Evolutionary conservation across 1,140 invertebrate species (phyloP), one percentile per base, ranked within the genome.

Genomic region (Diachasmimorpha longicaudata): DNA sequence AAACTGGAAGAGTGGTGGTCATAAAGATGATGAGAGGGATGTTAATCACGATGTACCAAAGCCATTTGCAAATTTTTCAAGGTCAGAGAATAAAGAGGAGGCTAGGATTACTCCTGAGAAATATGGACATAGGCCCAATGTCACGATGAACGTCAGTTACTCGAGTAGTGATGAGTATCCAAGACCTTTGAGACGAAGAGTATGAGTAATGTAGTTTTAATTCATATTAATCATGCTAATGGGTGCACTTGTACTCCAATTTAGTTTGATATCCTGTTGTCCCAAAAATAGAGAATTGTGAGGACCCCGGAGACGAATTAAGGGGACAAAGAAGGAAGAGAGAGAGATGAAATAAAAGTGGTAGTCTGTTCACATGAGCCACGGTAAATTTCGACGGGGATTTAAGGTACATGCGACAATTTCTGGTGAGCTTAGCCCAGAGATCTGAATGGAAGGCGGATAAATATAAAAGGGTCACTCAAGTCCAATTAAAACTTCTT

Each of bases 101-200:
- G 14, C 48, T 16, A 4, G 1, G 9, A 42, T 21, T 37, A 69
- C 8, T 23, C 6, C 19, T 48, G 46, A 21, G 6, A 1, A 71
- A 25, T n/a, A 37, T 66, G 36, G 37, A 0, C 63, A 19, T 25
- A 13, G 14, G 9, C 25, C 46, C 4, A 39, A 25, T 10, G 16
- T 11, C 23, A 73, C 36, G 36, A 23, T 63, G 36, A 23, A 37
- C 25, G n/a, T 42, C n/a, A 68, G 4, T 68, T 66, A 72, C 39
- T 36, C 14, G n/a, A 58, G 70, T 23, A 25, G 25, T 42, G 55
- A 73, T 73, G 71, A 73, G 58, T 4, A 66, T 13, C 71, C 71
- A 19, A 58, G 52, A 44, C 71, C 71, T 39, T 37, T 73, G 16
- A 66, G 19, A 36, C 23, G 3, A 1, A 68, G 0, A 39, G 0